Evolutionary conservation across 2,888 invertebrate genomes (phyloP), one percentile per base, ranked within the genome.

Genomic region (Drosophila mayaguana): DNA sequence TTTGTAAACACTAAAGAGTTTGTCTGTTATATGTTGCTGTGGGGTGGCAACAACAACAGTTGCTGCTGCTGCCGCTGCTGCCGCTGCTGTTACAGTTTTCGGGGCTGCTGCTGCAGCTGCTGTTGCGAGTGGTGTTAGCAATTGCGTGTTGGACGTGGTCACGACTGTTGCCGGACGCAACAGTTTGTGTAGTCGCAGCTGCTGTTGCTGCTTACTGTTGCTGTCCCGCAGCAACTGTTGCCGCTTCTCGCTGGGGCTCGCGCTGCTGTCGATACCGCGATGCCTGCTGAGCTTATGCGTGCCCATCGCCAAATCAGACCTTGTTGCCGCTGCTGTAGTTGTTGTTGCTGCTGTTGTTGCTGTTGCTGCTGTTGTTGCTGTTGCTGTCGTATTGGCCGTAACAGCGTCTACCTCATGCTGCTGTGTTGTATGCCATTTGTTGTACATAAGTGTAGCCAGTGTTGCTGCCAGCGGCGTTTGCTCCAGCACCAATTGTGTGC

Each of bases 1-100:
- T 72, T 81, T 90, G 74, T 80, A 70, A 66, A 78, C 76, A 68
- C 85, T 88, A 57, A 85, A 81, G 32, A 87, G 55, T 36, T 76
- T 81, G 68, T 72, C 69, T 16, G 71, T 62, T 38, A 76, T 63
- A 59, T 86, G 71, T 54, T 83, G 80, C 56, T 63, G 64, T 3
- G 73, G 70, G 61, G 67, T 62, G 2, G 56, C 38, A 45, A 57
- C 53, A 34, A 34, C 55, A 28, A 59, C 53, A 20, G 53, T 55
- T 32, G 62, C 56, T 48, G 68, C 45, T 11, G 61, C 40, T 28
- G 69, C 50, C 20, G 73, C 57, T 53, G 63, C 42, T n/a, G 28
- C 28, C 28, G 28, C 8, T 28, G 28, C 28, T 59, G 73, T 20
- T 56, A 63, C 28, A 38, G 59, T 59, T 43, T 64, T 57, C 4